phyloP scores from a whole-genome alignment of 1,140 invertebrate genomes.

The Rhopalosiphum padi region DNA sequence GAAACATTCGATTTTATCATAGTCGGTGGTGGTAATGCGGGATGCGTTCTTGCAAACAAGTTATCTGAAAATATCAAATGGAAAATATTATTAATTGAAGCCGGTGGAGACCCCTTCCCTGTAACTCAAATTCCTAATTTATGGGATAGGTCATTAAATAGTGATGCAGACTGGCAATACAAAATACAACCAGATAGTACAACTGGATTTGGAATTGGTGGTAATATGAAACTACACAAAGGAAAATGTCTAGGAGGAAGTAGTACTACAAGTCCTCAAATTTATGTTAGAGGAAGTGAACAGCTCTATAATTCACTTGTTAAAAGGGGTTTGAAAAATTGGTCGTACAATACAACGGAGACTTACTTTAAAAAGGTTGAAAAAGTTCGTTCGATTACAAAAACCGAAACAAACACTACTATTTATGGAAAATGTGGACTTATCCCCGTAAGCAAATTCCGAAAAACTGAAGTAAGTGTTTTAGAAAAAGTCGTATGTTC shows the following conservation, averaged over 20 bases:
- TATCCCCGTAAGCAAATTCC: conserved; percentile 64
- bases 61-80: conserved; percentile 65
- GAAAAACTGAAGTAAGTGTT: conserved; percentile 68
- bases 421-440: conserved; percentile 62
- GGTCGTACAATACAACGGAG: conserved; percentile 72
- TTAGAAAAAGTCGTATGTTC: conserved; percentile 66
- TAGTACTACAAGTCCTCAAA: conserved; percentile 93
- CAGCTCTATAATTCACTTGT: conserved; percentile 95
- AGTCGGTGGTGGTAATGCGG: conserved; percentile 63
- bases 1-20: conserved; percentile 59
- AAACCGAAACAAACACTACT: conserved; percentile 69
- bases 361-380: conserved; percentile 73
- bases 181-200: conserved; percentile 52
- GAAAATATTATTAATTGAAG: conserved; percentile 69
- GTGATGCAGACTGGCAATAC: conserved; percentile 43
- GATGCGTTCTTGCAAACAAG: conserved; percentile 68
- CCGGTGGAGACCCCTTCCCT: conserved; percentile 71
- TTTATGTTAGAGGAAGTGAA: conserved; percentile 91
- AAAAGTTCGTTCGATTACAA: conserved; percentile 64
- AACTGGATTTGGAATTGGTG: conserved; percentile 70
- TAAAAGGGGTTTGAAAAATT: conserved; percentile 75
- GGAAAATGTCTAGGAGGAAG: conserved; percentile 81
- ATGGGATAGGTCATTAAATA: background rate
- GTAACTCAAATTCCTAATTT: conserved; percentile 58
- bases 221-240: conserved; percentile 62